A percentile compares a stretch with the other conserved stretches of the same genome.
These are phyloP conservation scores for Saccostrea glomerata DNA, from an alignment of 1,140 invertebrate species.

Conservation along the genomic window DNA sequence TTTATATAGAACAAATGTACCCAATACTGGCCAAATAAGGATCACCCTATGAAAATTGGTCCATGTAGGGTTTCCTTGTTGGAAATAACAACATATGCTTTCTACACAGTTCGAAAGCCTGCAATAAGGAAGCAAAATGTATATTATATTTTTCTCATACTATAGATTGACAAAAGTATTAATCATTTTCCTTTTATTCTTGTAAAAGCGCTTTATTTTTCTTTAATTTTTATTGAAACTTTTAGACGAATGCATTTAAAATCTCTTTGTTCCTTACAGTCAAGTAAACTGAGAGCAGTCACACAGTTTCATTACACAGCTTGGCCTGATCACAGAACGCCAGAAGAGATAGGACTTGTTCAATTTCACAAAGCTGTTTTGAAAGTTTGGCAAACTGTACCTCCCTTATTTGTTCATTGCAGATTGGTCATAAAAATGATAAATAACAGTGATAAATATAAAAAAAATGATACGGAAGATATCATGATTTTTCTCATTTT, in stretches of 20 bases:
- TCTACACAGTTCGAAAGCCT: background rate
- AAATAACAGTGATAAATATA: too few relatives aligned
- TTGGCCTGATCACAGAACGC: slow-evolving; percentile 99
- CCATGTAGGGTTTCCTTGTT: background rate
- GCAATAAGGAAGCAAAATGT: background rate
- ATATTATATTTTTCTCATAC: background rate
- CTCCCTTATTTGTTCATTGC: background rate
- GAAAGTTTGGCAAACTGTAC: background rate
- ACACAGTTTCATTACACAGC: slow-evolving; percentile 95
- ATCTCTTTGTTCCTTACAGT: background rate
- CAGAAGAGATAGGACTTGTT: slow-evolving; percentile 79
- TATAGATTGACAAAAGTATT: background rate
- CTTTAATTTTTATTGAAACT: too few relatives aligned
- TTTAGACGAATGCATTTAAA: too few relatives aligned
- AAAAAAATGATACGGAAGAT: too few relatives aligned
- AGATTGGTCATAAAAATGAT: background rate
- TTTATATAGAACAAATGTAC: background rate
- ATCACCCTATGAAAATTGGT: background rate
- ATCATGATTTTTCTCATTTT: too few relatives aligned
- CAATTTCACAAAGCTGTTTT: slow-evolving; percentile 37
- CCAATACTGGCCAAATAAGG: background rate
- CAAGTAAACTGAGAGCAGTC: background rate
- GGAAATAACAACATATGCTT: background rate
- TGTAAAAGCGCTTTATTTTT: too few relatives aligned
- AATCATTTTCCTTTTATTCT: too few relatives aligned